Base-by-base conservation (phyloP, 2,888 invertebrate species). In the Drosophila falleni region DNA sequence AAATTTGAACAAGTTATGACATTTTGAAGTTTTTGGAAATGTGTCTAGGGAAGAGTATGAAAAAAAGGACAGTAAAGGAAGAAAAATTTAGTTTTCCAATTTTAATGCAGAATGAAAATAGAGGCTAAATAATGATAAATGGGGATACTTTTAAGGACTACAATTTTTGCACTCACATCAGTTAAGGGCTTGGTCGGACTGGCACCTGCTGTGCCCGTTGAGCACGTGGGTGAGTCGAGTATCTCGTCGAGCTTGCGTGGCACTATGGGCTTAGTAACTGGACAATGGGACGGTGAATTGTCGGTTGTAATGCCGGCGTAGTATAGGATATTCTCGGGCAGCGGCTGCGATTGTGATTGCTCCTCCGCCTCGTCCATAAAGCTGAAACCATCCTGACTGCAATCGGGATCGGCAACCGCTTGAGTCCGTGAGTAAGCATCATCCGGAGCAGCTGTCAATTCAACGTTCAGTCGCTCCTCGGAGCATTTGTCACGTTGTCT, bases 311-410 rank as follows among this genome's bases (percentile, higher is more conserved):
- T 92, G 26, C 91, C 91, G 0, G 92, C 90, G 67, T 92, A 93
- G 19, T 89, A 89, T 2, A 92, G 68, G 9, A 92, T 90, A 74
- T 90, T 92, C 47, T 93, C 93, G 2, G 92, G 92, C 44, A 93
- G 69, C 3, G 92, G 90, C 33, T 91, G 91, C 0, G 93, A 31
- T 31, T 31, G 31, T 23, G 23, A 91, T 63, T 93, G 93, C 23
- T 23, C 23, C 16, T 94, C 94, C 13, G 66, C 67, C 39, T 93
- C 94, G 71, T 94, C 94, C 44, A 93, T 93, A 78, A 94, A 93
- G 56, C 94, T 94, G 10, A 94, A 93, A 3, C 94, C 94, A 81
- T 95, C 95, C 42, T 92, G 92, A 44, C 91, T 94, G 13, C 95
- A 95, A 71, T 95, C 95, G 1, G 81, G 78, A 66, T 95, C 95